Conservation (phyloP, 2,113 vertebrate species). For the Psilopogon haemacephalus region DNA sequence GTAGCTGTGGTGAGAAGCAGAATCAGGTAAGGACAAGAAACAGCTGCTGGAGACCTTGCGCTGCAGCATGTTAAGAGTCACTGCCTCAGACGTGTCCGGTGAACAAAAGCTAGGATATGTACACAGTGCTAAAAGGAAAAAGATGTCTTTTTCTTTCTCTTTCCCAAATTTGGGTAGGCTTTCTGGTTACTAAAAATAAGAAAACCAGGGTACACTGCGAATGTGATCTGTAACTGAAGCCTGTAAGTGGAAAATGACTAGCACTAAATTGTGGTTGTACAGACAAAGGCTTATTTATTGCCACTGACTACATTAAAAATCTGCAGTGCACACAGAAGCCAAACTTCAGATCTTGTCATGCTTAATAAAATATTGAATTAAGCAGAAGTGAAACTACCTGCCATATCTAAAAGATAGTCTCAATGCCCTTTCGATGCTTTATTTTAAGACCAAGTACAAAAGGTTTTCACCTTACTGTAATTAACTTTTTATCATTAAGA, state of each 20-base stretch:
- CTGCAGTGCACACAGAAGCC: constrained; percentile 53
- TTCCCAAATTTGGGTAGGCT: constrained; percentile 4
- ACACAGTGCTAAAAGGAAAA: not conserved
- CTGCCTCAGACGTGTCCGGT: not conserved
- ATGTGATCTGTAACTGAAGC: not conserved
- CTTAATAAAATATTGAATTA: constrained; percentile 76
- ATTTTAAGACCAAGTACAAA: constrained; percentile 73
- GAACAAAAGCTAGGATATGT: not conserved
- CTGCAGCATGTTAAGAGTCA: not conserved
- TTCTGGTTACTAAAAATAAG: constrained; percentile 49
- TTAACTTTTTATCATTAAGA: constrained; percentile 81
- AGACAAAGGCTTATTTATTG: constrained; percentile 59
- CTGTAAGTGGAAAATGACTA: constrained; percentile 26
- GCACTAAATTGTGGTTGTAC: not conserved
- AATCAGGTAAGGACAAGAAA: constrained; percentile 37
- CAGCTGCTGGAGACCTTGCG: not conserved
- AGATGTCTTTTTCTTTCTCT: not conserved
- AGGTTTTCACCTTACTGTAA: constrained; percentile 76
- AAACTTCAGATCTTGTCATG: constrained; percentile 66
- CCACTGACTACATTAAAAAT: constrained; percentile 61
- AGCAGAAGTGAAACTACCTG: constrained; percentile 53
- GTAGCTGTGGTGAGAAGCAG: not conserved
- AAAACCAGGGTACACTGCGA: not conserved
- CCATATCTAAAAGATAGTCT: constrained; percentile 52
- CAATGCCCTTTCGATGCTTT: constrained; percentile 67